A percentile compares a stretch with the other conserved stretches of the same genome.
phyloP scores from a whole-genome alignment of 1,140 invertebrate species.

The Papilio helenus region DNA sequence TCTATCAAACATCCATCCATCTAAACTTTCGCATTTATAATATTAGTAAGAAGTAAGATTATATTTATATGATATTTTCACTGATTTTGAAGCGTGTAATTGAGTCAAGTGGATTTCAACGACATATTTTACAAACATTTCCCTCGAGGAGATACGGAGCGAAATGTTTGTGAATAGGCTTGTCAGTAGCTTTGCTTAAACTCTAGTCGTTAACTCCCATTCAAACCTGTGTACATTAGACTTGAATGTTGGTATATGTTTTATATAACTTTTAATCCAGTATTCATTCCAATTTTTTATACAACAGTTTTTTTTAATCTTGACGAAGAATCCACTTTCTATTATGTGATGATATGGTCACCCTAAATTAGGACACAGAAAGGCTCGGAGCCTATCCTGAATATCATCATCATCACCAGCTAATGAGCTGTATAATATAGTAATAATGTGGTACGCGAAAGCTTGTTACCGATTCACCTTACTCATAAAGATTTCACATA shows the following conservation, averaged over 20 bases:
- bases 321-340: no score
- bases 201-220: slow-evolving; percentile 19
- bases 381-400: no score
- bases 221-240: background rate
- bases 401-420: no score
- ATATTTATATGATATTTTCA: background rate
- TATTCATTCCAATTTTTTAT: background rate
- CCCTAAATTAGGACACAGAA: no score
- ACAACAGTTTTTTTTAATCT: no score
- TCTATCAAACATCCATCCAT: no score
- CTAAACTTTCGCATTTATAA: no score
- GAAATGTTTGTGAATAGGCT: slow-evolving; percentile 21
- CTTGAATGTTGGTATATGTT: background rate
- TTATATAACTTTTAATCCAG: slow-evolving; percentile 6
- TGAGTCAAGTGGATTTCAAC: slow-evolving; percentile 3
- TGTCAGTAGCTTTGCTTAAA: slow-evolving; percentile 25
- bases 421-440: no score
- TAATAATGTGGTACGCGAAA: no score
- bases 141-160: background rate
- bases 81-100: slow-evolving; percentile 13
- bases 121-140: slow-evolving; percentile 6
- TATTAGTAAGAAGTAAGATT: background rate
- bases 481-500: no score
- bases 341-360: no score
- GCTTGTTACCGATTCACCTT: no score